These are phyloP conservation scores for Laticauda laticaudata DNA, from an alignment of 2,113 vertebrate species.

Conservation along the genomic window DNA sequence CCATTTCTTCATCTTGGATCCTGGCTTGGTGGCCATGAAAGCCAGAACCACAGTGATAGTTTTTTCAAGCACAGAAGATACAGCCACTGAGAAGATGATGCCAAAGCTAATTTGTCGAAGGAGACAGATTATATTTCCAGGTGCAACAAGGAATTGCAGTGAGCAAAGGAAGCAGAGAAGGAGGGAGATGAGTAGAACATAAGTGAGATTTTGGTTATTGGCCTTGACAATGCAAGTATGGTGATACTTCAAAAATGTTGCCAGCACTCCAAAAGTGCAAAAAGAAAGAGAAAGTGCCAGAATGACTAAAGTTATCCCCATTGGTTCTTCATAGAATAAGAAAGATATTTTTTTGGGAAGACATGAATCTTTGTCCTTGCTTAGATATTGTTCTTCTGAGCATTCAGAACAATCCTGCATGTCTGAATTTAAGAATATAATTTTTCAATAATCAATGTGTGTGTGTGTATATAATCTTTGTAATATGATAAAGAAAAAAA, in stretches of 20 bases:
- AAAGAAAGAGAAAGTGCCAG: not conserved
- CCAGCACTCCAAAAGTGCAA: not conserved
- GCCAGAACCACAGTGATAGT: not conserved
- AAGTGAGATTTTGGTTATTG: not conserved
- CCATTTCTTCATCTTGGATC: not conserved
- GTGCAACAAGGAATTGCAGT: not conserved
- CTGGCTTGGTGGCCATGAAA: not conserved
- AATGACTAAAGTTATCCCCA: not conserved
- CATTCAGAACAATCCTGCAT: not conserved
- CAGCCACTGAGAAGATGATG: not conserved
- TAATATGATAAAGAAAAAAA: too few species aligned
- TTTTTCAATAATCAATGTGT: not conserved
- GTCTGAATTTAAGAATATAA: not conserved
- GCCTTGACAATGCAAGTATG: not conserved
- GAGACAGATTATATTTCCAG: not conserved
- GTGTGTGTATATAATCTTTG: too few species aligned
- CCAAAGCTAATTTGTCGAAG: not conserved
- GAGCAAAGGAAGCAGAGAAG: not conserved
- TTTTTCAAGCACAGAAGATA: not conserved
- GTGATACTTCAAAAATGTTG: not conserved
- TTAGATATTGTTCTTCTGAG: not conserved
- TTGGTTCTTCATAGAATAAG: not conserved
- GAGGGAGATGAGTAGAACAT: not conserved
- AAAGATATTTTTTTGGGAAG: not conserved
- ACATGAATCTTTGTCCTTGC: not conserved